Evolutionary conservation across 2,113 vertebrate genomes (phyloP), one percentile per base, ranked within the genome.

Genomic region (mouse (Mus musculus)): DNA sequence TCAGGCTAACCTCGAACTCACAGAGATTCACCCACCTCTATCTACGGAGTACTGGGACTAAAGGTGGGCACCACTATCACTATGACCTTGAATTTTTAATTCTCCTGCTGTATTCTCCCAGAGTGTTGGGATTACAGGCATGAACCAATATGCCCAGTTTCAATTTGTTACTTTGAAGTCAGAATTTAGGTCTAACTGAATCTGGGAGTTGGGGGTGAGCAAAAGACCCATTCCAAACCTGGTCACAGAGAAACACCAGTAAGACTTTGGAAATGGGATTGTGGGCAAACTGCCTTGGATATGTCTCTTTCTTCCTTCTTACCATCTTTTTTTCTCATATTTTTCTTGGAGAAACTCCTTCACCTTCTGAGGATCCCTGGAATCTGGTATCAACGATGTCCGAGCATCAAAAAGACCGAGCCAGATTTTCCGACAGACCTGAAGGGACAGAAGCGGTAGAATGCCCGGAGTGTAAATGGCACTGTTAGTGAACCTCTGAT

Each of bases 321-420:
- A 99, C 99, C 99, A 99, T 98, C 99, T 99, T 96, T 99, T 99
- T 97, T 99, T 99, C 98, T 99, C 99, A 7, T 99, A 99, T 98
- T 99, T 99, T 96, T 99, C 99, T 98, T 99, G 99, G 61, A 99
- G 98, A 97, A 99, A 99, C 96, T 99, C 99, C 97, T 99, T 99
- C 96, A 99, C 99, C 96, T 99, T 99, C 98, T 99, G 99, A 33
- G 99, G 99, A 97, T 99, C 99, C 91, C 99, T 99, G 96, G 99
- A 98, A 96, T 99, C 99, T 10, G 99, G 98, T 96, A 99, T 98
- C 96, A 99, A 97, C 52, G 99, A 99, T 3, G 99, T 98, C 97
- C 99, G 99, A 76, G 99, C 98, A 96, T 99, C 99, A 91, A 99
- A 99, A 20, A 98, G 98, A 92, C 99, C 99, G 94, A 99, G 97